These are phyloP conservation scores for Chymomyza costata DNA, from an alignment of 1,140 invertebrate species.

Conservation along the genomic window DNA sequence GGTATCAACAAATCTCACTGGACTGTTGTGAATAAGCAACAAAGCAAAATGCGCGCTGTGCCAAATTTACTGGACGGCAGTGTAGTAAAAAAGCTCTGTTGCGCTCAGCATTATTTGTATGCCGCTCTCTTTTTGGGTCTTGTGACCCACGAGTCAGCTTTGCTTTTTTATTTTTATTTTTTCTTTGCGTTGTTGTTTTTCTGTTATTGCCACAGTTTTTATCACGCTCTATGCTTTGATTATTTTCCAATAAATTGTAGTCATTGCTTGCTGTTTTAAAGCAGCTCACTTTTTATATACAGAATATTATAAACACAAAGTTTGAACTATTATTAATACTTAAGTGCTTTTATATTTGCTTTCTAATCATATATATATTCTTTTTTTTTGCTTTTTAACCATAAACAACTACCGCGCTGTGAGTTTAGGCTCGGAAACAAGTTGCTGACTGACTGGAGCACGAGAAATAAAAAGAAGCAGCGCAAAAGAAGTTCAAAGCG, in stretches of 20 bases:
- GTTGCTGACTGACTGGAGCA: slow-evolving; percentile 52
- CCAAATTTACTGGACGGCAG: slow-evolving; percentile 37
- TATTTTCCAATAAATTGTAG: slow-evolving; percentile 37
- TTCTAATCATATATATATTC: background rate
- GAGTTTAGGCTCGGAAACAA: slow-evolving; percentile 36
- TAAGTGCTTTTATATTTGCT: too few relatives aligned
- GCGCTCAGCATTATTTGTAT: slow-evolving; percentile 21
- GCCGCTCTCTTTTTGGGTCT: slow-evolving; percentile 34
- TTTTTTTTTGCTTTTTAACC: slow-evolving; percentile 5
- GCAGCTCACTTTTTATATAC: too few relatives aligned
- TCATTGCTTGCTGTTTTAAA: too few relatives aligned
- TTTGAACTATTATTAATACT: too few relatives aligned
- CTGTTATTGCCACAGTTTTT: slow-evolving; percentile 63
- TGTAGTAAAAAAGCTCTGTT: slow-evolving; percentile 44
- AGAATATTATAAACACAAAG: too few relatives aligned
- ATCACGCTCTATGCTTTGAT: slow-evolving; percentile 55
- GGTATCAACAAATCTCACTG: background rate
- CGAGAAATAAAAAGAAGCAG: slow-evolving; percentile 46
- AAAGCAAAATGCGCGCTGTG: slow-evolving; percentile 9
- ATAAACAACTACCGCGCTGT: slow-evolving; percentile 1
- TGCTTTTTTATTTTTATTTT: slow-evolving; percentile 32
- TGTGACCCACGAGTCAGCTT: slow-evolving; percentile 55
- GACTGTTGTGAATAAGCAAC: too few relatives aligned
- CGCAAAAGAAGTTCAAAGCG: slow-evolving; percentile 5
- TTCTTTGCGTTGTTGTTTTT: slow-evolving; percentile 30